These are phyloP conservation scores for Pogonomyrmex californicus DNA, from an alignment of 1,140 invertebrate genomes.

Conservation along the genomic window DNA sequence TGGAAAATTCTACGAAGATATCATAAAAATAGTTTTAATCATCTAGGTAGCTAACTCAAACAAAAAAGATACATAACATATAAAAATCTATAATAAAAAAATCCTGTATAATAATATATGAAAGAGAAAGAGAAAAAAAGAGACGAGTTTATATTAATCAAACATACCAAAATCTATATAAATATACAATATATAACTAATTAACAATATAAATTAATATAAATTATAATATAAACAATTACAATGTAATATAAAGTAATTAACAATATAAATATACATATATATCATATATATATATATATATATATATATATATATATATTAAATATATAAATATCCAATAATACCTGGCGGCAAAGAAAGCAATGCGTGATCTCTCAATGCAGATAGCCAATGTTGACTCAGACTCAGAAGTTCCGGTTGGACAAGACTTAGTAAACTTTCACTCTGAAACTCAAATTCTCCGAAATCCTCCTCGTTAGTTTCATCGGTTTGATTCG, in stretches of 20 bases:
- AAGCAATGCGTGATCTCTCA: slow-evolving; percentile 97
- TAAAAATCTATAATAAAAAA: slow-evolving; percentile 29
- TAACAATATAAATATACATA: too few species aligned
- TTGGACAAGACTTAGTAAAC: slow-evolving; percentile 96
- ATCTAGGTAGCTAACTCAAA: not conserved
- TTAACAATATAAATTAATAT: not conserved
- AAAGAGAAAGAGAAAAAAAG: too few species aligned
- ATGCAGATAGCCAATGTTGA: slow-evolving; percentile 97
- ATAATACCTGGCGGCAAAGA: slow-evolving; percentile 94
- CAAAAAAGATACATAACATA: not conserved
- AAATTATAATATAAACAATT: too few species aligned
- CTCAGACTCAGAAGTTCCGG: slow-evolving; percentile 97
- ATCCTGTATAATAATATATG: not conserved
- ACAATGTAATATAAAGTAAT: too few species aligned
- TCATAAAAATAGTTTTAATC: slow-evolving; percentile 27
- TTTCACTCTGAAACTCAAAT: slow-evolving; percentile 92
- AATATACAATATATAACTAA: not conserved
- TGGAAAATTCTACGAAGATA: slow-evolving; percentile 92
- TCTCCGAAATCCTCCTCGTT: slow-evolving; percentile 91
- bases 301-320: not conserved
- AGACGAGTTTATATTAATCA: not conserved
- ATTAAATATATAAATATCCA: not conserved
- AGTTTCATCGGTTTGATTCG: slow-evolving; percentile 84
- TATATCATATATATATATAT: not conserved
- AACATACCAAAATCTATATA: not conserved